Base-by-base conservation (phyloP, 37 sponge, comb jelly and placozoan species). In the Chondrilla cf. caribensis region DNA sequence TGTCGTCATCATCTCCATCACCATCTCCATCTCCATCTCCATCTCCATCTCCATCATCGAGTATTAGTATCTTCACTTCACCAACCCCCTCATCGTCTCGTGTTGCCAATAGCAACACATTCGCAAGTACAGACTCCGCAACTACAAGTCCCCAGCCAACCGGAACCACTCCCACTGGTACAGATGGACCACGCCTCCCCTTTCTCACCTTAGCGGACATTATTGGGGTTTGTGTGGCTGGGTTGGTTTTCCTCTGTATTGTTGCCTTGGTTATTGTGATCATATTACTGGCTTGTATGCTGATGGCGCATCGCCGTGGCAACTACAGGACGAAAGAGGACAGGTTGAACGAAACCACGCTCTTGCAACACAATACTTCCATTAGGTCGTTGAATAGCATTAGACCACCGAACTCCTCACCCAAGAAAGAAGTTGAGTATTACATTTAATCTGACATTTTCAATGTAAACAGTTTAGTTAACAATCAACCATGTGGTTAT, bases 401-500 rank as follows among this genome's bases (percentile, higher is more conserved):
- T 2, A 73, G 43, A 73, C 76, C 76, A 9, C 25, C 22, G 18
- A 6, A 62, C 29, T 39, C 44, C 24, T 22, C 11, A 39, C 25
- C 44, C 42, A 39, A 42, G 24, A 37, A 8, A 73, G 76, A 73
- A 42, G 44, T 2, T 73, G 76, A 73, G 36, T 73, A 73, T 39
- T 73, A 73, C 44, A 73, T 73, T 39, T 73, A 73, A 39, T 37
- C 3, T 39, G 76, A 62, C 7, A 7, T 62, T 62, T 62, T 62
- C 18, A 62, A 28, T 7, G 6, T 62, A 19, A 6, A 62, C 64
- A 5, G 25, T 62, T 11, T 17, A 19, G 11, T 55, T 55, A 55
- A 19, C 57, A 11, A 55, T 55, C 17, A 19, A 55, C 17, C 11
- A 55, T 55, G 11, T 19, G 17, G 6, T 62, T 62, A 15, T 62